Percentiles rank a stretch among this genome's conserved stretches.
Evolutionary conservation across 2,888 invertebrate species (phyloP).

Genomic region (Spatulosminthurus flaviceps): DNA sequence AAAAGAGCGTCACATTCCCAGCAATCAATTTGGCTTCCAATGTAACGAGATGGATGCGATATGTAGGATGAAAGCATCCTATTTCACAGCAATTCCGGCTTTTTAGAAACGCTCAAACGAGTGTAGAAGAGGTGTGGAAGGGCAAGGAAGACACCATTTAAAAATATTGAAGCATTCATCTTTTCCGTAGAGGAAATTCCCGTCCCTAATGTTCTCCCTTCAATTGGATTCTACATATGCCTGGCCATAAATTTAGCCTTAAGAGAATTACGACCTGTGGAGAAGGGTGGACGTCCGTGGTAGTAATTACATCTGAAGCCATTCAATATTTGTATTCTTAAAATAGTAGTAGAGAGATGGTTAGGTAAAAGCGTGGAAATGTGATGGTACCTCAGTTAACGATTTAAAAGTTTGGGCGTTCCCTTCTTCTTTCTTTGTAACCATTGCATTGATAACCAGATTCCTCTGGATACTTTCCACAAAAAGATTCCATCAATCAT

Average conservation of each 20-base stretch:
- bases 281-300: not conserved
- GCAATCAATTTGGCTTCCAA: not conserved
- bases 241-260: not conserved
- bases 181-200: slow-evolving; percentile 6
- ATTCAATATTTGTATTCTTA: not conserved
- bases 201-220: not conserved
- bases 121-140: not conserved
- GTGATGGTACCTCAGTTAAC: no score
- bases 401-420: no score
- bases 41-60: not conserved
- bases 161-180: slow-evolving; percentile 13
- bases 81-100: not conserved
- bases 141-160: slow-evolving; percentile 2
- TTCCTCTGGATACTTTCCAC: no score
- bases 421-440: no score
- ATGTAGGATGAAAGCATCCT: not conserved
- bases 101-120: not conserved
- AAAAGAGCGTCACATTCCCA: not conserved
- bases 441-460: no score
- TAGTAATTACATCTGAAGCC: not conserved
- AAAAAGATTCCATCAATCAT: no score
- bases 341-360: no score
- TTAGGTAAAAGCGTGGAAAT: no score
- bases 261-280: not conserved
- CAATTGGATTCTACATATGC: not conserved